Evolutionary conservation across 2,797 vertebrate species (phyloP).

Genomic region (Dipus sagitta): DNA sequence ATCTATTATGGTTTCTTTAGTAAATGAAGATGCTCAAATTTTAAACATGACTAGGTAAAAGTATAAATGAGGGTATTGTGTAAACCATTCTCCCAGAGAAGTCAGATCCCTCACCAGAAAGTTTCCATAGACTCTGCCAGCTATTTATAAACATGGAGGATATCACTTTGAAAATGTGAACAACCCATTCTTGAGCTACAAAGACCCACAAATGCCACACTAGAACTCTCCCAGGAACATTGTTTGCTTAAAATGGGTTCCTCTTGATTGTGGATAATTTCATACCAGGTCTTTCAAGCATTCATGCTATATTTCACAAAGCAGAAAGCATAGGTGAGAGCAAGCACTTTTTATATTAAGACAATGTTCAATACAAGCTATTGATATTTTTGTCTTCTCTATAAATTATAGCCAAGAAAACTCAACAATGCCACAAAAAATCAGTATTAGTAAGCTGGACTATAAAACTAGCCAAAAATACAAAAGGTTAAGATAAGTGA

Average conservation of each 20-base stretch:
- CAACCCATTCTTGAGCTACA: not conserved
- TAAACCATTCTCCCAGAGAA: not conserved
- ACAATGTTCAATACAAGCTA: not conserved
- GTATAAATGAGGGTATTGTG: not conserved
- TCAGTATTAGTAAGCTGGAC: not conserved
- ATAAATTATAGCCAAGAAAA: not conserved
- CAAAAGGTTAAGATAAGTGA: slow-evolving; percentile 36
- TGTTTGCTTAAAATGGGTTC: not conserved
- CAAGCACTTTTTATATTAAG: not conserved
- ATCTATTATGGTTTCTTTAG: not conserved
- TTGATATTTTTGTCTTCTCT: not conserved
- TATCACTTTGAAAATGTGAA: slow-evolving; percentile 5
- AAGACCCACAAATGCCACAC: not conserved
- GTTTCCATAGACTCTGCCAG: not conserved
- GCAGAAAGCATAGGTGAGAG: not conserved
- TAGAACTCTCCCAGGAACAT: not conserved
- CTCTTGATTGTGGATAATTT: not conserved
- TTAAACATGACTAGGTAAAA: not conserved
- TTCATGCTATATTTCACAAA: not conserved
- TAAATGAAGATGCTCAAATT: slow-evolving; percentile 31
- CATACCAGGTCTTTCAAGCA: not conserved
- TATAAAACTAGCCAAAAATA: slow-evolving; percentile 26
- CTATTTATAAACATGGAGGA: not conserved
- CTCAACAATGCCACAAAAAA: slow-evolving; percentile 40
- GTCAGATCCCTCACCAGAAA: not conserved